Conservation (phyloP, 2,113 vertebrate species). For the Sturnus vulgaris region DNA sequence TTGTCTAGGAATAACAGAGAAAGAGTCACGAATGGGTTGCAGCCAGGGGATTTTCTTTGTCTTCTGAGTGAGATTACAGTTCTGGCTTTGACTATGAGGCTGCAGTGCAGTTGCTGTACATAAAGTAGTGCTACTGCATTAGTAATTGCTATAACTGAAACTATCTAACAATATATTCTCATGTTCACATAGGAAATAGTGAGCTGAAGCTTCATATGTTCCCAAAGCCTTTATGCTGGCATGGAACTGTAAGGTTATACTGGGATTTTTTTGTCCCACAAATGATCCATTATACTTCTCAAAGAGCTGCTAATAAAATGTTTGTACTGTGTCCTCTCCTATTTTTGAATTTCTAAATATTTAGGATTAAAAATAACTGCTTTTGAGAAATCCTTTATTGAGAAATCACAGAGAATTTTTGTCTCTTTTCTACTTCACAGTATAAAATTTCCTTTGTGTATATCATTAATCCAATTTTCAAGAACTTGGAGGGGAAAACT, state of each 20-base stretch:
- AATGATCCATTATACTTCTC: neutral
- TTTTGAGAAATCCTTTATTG: neutral
- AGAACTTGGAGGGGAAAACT: neutral
- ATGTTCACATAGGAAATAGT: neutral
- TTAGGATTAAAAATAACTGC: neutral
- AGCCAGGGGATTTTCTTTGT: neutral
- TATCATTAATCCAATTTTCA: neutral
- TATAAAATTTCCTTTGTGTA: neutral
- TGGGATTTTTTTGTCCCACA: neutral
- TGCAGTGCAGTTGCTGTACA: neutral
- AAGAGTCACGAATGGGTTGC: fast-evolving
- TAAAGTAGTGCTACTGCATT: neutral
- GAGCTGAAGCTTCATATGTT: neutral
- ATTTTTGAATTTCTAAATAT: neutral
- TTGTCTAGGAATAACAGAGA: neutral
- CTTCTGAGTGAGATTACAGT: neutral
- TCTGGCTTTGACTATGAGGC: neutral
- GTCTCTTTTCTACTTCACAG: neutral
- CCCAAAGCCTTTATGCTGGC: neutral
- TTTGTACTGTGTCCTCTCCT: neutral
- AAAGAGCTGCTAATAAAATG: neutral
- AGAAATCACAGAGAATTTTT: neutral
- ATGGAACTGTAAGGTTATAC: neutral
- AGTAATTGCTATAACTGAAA: neutral
- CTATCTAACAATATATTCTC: neutral